phyloP scores from a whole-genome alignment of 2,113 vertebrate genomes.

The Tapirus terrestris region DNA sequence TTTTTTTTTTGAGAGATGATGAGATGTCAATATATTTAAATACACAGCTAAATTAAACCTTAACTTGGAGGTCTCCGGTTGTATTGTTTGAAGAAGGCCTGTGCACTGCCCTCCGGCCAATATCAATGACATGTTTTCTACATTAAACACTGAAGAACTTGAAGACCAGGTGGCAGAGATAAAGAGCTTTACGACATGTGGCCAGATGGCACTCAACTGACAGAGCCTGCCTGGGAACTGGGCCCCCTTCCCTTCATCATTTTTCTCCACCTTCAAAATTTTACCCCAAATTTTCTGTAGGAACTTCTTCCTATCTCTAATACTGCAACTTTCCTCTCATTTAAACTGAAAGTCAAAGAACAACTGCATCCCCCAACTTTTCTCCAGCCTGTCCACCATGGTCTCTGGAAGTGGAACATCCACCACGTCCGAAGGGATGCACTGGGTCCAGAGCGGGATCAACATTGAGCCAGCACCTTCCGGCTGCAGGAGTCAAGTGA shows the following conservation, averaged over 20 bases:
- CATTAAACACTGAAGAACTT: background rate
- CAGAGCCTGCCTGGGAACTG: background rate
- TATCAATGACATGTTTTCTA: background rate
- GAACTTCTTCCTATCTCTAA: background rate
- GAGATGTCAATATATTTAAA: background rate
- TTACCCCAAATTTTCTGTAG: background rate
- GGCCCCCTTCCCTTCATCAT: background rate
- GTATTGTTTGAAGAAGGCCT: background rate
- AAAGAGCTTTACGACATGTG: background rate
- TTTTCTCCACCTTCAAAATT: background rate
- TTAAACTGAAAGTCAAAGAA: background rate
- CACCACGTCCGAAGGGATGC: background rate
- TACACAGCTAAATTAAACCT: background rate
- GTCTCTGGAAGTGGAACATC: background rate
- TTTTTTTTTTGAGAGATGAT: background rate
- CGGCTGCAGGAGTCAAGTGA: background rate
- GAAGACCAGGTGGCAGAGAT: background rate
- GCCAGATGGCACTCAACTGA: background rate
- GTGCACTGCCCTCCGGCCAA: background rate
- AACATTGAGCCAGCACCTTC: background rate
- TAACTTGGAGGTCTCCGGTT: background rate
- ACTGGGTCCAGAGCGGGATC: fast-evolving
- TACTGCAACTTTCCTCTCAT: background rate
- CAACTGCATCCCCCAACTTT: background rate
- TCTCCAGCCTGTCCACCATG: background rate